These are phyloP conservation scores for Calameuta filiformis DNA, from an alignment of 2,888 invertebrate genomes.

Conservation along the genomic window DNA sequence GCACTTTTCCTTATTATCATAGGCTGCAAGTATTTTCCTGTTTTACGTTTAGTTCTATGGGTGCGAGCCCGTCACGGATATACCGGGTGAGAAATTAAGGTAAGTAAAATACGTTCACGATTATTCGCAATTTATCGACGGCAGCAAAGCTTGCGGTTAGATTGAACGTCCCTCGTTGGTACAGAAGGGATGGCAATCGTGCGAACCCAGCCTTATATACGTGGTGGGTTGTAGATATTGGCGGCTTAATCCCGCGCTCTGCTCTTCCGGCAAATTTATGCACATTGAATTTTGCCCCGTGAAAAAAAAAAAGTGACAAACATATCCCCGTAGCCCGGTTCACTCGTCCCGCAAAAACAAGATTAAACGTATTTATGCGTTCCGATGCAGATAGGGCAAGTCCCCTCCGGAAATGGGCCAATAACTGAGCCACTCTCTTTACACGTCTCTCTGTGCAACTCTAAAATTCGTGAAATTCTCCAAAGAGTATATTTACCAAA, in stretches of 20 bases:
- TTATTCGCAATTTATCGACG: background rate
- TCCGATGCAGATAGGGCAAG: slow-evolving; percentile 14
- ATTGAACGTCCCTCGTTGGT: background rate
- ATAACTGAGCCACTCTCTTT: slow-evolving; percentile 24
- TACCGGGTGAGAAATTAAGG: background rate
- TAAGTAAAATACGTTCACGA: background rate
- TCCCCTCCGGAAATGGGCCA: slow-evolving; percentile 35
- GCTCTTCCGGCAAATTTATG: slow-evolving; percentile 18
- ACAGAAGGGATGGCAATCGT: background rate
- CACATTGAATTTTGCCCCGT: slow-evolving; percentile 19
- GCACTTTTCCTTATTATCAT: background rate
- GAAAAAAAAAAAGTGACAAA: slow-evolving; percentile 17
- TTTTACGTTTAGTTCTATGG: background rate
- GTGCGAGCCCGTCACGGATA: background rate
- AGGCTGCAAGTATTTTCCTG: background rate
- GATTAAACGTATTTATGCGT: slow-evolving; percentile 45
- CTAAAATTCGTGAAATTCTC: background rate
- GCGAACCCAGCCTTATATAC: background rate
- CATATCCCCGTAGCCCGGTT: slow-evolving; percentile 20
- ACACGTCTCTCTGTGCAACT: background rate
- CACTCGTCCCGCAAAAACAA: slow-evolving; percentile 32
- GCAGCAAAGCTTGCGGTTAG: background rate
- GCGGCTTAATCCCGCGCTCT: slow-evolving; percentile 13
- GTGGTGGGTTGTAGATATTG: slow-evolving; percentile 9
- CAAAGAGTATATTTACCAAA: background rate